Conservation (phyloP, 2,888 invertebrate genomes). For the Hirtodrosophila histrioides region DNA sequence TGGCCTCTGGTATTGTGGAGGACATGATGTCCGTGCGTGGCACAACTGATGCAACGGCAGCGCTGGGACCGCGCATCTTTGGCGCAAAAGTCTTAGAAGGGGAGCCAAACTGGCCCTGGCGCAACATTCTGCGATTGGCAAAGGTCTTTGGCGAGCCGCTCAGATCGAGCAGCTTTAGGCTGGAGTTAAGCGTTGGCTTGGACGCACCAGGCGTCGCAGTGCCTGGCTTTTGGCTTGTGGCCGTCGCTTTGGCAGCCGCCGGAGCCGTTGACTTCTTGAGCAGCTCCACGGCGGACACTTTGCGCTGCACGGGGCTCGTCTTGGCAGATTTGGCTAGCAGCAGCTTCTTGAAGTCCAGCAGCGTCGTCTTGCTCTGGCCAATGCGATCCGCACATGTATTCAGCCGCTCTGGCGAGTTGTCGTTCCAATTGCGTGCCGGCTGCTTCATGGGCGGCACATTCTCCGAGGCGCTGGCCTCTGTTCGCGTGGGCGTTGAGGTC, state of each 20-base stretch:
- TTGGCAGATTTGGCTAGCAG: slow-evolving; percentile 91
- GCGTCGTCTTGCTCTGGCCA: slow-evolving; percentile 90
- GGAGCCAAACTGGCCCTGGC: slow-evolving; percentile 85
- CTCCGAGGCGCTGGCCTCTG: slow-evolving; percentile 43
- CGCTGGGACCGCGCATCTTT: slow-evolving; percentile 87
- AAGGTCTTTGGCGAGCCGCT: slow-evolving; percentile 90
- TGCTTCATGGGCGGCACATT: slow-evolving; percentile 80
- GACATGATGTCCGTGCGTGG: slow-evolving; percentile 92
- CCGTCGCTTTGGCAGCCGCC: slow-evolving; percentile 5
- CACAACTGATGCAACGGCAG: slow-evolving; percentile 62
- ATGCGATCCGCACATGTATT: slow-evolving; percentile 88
- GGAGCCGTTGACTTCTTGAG: slow-evolving; percentile 86
- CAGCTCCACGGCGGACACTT: slow-evolving; percentile 91
- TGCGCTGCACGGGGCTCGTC: slow-evolving; percentile 86
- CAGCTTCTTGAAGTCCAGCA: slow-evolving; percentile 93
- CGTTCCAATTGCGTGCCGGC: slow-evolving; percentile 77
- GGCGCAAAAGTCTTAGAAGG: slow-evolving; percentile 86
- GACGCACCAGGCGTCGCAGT: slow-evolving; percentile 37
- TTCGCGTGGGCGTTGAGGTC: slow-evolving; percentile 88
- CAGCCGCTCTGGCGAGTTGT: slow-evolving; percentile 81
- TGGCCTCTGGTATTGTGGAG: slow-evolving; percentile 93
- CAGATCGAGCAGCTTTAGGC: slow-evolving; percentile 88
- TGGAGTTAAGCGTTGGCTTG: slow-evolving; percentile 81
- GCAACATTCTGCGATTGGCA: slow-evolving; percentile 87
- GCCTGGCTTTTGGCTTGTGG: slow-evolving; percentile 30